Percentiles rank a stretch among this genome's conserved stretches.
Conservation (phyloP, 2,113 vertebrate genomes). For the Syngnathus scovelli region DNA sequence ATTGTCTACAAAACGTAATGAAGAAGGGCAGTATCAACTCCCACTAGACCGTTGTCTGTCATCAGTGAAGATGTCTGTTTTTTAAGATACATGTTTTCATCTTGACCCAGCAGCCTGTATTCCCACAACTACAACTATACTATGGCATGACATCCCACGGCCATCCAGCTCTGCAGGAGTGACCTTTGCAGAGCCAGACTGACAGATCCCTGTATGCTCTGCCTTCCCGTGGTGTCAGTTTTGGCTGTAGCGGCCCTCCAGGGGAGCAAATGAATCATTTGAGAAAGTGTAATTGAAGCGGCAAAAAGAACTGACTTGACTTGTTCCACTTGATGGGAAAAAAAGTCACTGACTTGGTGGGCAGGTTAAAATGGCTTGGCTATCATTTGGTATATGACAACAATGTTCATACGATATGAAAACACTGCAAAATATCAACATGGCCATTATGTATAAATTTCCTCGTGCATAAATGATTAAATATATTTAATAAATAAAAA, state of each 20-base stretch:
- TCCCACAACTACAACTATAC: neutral
- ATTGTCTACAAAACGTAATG: neutral
- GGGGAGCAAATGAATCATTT: conserved; percentile 26
- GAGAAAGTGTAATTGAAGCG: neutral
- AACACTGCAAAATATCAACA: neutral
- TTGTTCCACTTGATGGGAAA: no score
- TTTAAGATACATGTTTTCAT: conserved; percentile 37
- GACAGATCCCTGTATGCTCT: conserved; percentile 28
- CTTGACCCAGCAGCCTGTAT: neutral
- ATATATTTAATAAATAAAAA: neutral
- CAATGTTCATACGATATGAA: neutral
- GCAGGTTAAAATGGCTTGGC: neutral
- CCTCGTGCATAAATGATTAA: neutral
- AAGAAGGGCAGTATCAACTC: neutral
- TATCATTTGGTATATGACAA: neutral
- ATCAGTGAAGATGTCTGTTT: conserved; percentile 38
- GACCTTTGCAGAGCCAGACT: conserved; percentile 57
- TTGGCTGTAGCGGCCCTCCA: conserved; percentile 30
- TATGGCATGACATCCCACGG: conserved; percentile 26
- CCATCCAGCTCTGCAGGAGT: conserved; percentile 49
- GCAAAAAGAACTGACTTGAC: neutral
- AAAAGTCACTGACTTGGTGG: neutral
- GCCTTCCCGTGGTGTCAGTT: conserved; percentile 32
- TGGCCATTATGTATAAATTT: neutral
- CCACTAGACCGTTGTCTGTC: conserved; percentile 31